Percentiles rank a stretch among this genome's conserved stretches.
Conservation (phyloP, 2,113 vertebrate species). For the Lampris megalopsis region DNA sequence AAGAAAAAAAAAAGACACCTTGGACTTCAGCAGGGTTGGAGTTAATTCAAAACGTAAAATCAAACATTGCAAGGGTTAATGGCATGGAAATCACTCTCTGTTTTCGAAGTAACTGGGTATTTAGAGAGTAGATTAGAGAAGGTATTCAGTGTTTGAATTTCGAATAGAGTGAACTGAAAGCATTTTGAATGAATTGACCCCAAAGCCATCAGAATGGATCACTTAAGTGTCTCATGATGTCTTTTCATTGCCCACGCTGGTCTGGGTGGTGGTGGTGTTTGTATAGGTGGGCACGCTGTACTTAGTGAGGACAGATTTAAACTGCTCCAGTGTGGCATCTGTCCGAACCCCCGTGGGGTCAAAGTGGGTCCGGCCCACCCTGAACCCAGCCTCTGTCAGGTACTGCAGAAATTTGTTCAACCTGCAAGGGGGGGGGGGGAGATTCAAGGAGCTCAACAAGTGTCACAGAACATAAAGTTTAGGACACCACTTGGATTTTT, state of each 20-base stretch:
- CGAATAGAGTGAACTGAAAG: neutral
- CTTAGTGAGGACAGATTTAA: constrained; percentile 91
- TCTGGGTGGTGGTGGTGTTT: constrained; percentile 69
- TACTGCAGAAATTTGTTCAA: constrained; percentile 94
- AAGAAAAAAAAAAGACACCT: neutral
- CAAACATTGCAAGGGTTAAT: neutral
- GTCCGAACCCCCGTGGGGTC: constrained; percentile 96
- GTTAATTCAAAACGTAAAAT: neutral
- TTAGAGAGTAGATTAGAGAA: too few species aligned
- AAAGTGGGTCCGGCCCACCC: constrained; percentile 95
- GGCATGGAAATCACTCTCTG: neutral
- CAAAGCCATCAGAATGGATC: neutral
- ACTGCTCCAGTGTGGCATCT: constrained; percentile 88
- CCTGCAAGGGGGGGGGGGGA: constrained; percentile 72
- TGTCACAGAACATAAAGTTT: neutral
- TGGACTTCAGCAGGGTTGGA: neutral
- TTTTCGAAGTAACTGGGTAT: too few species aligned
- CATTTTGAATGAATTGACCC: neutral
- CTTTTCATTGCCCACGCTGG: constrained; percentile 59
- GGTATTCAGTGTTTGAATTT: too few species aligned
- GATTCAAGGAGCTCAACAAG: neutral
- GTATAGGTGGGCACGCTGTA: constrained; percentile 90
- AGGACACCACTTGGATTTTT: neutral
- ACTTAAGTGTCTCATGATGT: constrained; percentile 4
- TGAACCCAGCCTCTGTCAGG: constrained; percentile 92